Evolutionary conservation across 1,140 invertebrate species (phyloP).

Genomic region (Heterodera schachtii): DNA sequence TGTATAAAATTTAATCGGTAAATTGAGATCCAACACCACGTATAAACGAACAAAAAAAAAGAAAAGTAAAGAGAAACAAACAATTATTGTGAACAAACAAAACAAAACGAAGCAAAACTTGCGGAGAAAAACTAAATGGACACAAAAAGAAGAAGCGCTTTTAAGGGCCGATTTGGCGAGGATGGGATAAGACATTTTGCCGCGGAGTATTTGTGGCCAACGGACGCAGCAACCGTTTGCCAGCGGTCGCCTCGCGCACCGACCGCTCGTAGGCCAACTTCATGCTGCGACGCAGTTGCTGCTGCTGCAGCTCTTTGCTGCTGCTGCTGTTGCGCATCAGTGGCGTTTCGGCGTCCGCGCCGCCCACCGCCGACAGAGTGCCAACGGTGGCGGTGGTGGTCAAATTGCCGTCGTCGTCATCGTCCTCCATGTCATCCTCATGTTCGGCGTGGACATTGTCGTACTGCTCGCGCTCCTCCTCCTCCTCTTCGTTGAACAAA

Average conservation of each 20-base stretch:
- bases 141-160: not conserved
- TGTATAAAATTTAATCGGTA: not conserved
- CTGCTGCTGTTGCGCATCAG: not conserved
- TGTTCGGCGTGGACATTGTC: not conserved
- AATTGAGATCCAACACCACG: not conserved
- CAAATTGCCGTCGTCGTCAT: too few relatives aligned
- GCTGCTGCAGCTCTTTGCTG: not conserved
- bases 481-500: slow-evolving; percentile 38
- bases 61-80: too few relatives aligned
- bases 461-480: not conserved
- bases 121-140: not conserved
- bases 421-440: too few relatives aligned
- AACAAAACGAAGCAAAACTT: not conserved
- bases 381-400: too few relatives aligned
- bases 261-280: slow-evolving; percentile 28
- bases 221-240: slow-evolving; percentile 7
- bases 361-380: not conserved
- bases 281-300: not conserved
- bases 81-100: not conserved
- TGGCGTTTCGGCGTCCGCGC: not conserved
- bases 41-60: not conserved
- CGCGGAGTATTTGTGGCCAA: not conserved
- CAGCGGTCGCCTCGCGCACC: slow-evolving; percentile 30
- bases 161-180: not conserved
- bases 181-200: too few relatives aligned